A percentile compares a stretch with the other conserved stretches of the same genome.
Evolutionary conservation across 2,113 vertebrate species (phyloP).

Genomic region (Brachypodius melanocephalos): DNA sequence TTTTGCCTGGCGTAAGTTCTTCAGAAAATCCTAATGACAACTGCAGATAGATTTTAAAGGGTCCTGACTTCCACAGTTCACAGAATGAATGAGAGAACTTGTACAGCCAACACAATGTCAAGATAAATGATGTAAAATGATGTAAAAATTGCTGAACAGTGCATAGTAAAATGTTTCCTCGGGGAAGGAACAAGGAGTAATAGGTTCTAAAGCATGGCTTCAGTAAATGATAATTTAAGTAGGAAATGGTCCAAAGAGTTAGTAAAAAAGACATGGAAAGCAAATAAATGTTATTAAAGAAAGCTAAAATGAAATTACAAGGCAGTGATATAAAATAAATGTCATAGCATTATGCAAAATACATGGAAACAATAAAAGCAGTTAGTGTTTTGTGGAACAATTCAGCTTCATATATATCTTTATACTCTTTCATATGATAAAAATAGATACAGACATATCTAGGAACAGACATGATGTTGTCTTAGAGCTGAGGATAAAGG

Average conservation of each 20-base stretch:
- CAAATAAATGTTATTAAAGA: background rate
- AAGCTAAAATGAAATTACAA: conserved; percentile 18
- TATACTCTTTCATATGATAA: background rate
- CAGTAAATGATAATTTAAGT: background rate
- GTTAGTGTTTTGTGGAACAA: background rate
- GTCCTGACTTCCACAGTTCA: background rate
- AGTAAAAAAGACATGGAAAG: conserved; percentile 1
- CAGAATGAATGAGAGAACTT: background rate
- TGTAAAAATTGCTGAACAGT: conserved; percentile 22
- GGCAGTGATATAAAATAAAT: background rate
- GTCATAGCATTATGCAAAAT: background rate
- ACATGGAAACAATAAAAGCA: background rate
- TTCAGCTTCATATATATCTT: background rate
- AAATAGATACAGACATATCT: background rate
- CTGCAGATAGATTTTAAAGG: background rate
- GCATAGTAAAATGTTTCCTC: background rate
- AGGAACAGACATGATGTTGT: background rate
- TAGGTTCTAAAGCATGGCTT: background rate
- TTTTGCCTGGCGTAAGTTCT: background rate
- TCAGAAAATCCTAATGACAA: conserved; percentile 23
- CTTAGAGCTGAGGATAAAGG: background rate
- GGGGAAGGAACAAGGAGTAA: background rate
- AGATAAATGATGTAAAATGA: conserved; percentile 10
- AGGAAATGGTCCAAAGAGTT: conserved; percentile 3
- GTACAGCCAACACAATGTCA: background rate